Evolutionary conservation across 2,113 vertebrate genomes (phyloP).

Genomic region (Electrona antarctica): DNA sequence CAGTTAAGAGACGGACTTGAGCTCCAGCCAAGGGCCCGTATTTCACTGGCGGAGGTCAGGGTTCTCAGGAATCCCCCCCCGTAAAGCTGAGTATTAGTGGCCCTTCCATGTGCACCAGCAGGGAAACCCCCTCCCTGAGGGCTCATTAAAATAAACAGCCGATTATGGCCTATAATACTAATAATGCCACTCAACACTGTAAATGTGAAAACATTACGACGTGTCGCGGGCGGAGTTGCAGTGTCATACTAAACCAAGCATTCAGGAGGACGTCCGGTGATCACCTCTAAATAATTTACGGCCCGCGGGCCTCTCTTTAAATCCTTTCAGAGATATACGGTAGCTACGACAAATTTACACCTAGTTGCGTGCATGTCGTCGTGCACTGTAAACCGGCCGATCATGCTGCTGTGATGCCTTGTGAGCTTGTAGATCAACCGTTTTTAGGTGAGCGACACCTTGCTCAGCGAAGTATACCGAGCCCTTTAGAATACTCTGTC

Average conservation of each 20-base stretch:
- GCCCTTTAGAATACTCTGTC: slow-evolving; percentile 25
- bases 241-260: slow-evolving; percentile 44
- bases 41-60: slow-evolving; percentile 80
- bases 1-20: slow-evolving; percentile 75
- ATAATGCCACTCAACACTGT: slow-evolving; percentile 64
- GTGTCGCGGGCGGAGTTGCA: slow-evolving; percentile 44
- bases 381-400: too few species aligned
- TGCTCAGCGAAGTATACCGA: too few species aligned
- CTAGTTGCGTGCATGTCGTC: too few species aligned
- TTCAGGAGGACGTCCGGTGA: slow-evolving; percentile 28
- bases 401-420: too few species aligned
- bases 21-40: slow-evolving; percentile 78
- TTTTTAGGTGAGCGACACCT: too few species aligned
- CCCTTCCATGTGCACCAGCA: slow-evolving; percentile 25
- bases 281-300: slow-evolving; percentile 62
- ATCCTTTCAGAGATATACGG: slow-evolving; percentile 45
- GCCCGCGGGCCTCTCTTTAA: slow-evolving; percentile 33
- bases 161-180: slow-evolving; percentile 69
- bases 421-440: too few species aligned
- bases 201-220: slow-evolving; percentile 43
- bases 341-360: too few species aligned
- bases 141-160: slow-evolving; percentile 73
- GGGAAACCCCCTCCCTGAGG: slow-evolving; percentile 68
- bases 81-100: slow-evolving; percentile 57
- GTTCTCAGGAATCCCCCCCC: slow-evolving; percentile 68